phyloP scores from a whole-genome alignment of 92 coral and sea anemone genomes.

The Zoanthus gigantus region DNA sequence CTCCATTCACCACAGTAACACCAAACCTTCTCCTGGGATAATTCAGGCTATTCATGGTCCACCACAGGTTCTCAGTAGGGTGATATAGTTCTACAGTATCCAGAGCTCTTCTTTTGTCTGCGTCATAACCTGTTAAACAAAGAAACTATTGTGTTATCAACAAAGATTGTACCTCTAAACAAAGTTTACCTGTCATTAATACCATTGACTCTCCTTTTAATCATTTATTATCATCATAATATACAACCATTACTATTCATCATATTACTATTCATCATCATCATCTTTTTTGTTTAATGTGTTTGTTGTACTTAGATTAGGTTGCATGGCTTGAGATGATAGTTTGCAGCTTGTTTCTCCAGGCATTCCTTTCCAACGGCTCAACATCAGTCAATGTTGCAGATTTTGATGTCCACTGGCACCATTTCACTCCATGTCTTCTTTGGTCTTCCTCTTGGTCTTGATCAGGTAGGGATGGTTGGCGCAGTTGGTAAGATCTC shows the following conservation, averaged over 20 bases:
- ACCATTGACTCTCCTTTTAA: neutral
- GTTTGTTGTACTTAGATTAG: no score
- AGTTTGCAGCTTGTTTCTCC: no score
- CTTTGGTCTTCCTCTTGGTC: no score
- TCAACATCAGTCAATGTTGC: no score
- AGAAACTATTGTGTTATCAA: neutral
- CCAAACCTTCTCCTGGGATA: constrained; percentile 82
- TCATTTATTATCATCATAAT: no score
- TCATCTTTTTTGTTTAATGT: neutral
- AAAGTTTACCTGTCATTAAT: neutral
- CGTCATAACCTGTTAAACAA: constrained; percentile 54
- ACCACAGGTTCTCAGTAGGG: constrained; percentile 64
- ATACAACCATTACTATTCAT: no score
- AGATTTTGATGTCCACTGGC: no score
- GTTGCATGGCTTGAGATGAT: no score
- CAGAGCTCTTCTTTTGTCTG: constrained; percentile 60
- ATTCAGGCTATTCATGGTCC: constrained; percentile 51
- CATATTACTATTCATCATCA: neutral
- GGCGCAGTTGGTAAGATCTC: no score
- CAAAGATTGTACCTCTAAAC: neutral
- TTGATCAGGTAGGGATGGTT: no score
- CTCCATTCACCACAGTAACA: constrained; percentile 73
- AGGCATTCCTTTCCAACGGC: no score
- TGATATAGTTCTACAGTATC: constrained; percentile 72
- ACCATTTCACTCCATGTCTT: no score